These are phyloP conservation scores for Notamacropus eugenii DNA, from an alignment of 2,797 vertebrate genomes.

Conservation along the genomic window DNA sequence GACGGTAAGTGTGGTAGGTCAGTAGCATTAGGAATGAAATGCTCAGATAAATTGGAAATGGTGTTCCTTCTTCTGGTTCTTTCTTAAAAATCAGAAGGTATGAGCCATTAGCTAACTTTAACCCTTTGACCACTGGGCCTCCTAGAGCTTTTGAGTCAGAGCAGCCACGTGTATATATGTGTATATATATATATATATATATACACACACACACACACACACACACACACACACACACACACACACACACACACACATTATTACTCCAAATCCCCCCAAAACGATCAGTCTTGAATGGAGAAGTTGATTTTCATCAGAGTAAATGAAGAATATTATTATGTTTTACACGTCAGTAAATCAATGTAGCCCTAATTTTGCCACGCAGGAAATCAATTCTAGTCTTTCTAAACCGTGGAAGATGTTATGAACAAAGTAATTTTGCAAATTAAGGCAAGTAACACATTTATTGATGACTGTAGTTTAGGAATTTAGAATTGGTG, in stretches of 20 bases:
- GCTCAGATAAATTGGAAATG: conserved; percentile 79
- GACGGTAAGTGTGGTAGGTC: conserved; percentile 79
- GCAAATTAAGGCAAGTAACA: conserved; percentile 87
- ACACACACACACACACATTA: neutral
- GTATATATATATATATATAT: too few relatives aligned
- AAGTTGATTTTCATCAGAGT: conserved; percentile 85
- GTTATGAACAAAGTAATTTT: conserved; percentile 89
- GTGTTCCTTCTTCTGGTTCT: conserved; percentile 65
- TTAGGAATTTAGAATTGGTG: conserved; percentile 86
- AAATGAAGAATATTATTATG: conserved; percentile 87
- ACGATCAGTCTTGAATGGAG: conserved; percentile 81
- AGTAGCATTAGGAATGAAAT: conserved; percentile 79
- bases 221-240: neutral
- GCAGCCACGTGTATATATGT: neutral
- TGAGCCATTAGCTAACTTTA: conserved; percentile 58
- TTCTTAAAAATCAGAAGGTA: conserved; percentile 48
- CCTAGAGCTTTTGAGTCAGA: conserved; percentile 4
- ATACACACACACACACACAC: neutral
- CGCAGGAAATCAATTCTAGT: conserved; percentile 87
- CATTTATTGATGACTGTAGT: conserved; percentile 88
- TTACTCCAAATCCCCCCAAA: conserved; percentile 79
- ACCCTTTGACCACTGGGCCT: conserved; percentile 44
- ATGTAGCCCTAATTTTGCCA: conserved; percentile 86
- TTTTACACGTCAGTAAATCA: conserved; percentile 87
- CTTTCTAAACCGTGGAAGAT: conserved; percentile 87